Conservation (phyloP, 2,113 vertebrate species). For the Leptobrachium leishanense region DNA sequence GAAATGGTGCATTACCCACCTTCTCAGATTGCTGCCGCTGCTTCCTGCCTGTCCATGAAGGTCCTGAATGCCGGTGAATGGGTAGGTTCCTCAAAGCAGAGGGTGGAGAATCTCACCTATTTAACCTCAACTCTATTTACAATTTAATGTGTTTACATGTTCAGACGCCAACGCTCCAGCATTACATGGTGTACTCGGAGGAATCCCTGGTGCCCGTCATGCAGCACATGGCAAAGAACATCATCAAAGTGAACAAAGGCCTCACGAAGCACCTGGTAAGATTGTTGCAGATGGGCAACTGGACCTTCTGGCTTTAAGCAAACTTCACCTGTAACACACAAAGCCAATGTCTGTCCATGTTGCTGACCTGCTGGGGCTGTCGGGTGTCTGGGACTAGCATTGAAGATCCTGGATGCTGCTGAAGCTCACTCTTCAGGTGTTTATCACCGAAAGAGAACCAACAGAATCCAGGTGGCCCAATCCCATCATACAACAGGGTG, state of each 20-base stretch:
- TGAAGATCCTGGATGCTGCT: too few species aligned
- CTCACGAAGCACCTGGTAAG: slow-evolving; percentile 74
- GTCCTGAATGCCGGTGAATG: slow-evolving; percentile 71
- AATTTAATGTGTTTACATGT: background rate
- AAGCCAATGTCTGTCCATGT: too few species aligned
- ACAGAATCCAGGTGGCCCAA: too few species aligned
- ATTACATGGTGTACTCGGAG: slow-evolving; percentile 72
- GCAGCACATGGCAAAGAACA: slow-evolving; percentile 82
- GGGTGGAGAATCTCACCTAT: too few species aligned
- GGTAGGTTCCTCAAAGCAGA: slow-evolving; percentile 64
- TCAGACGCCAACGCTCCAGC: slow-evolving; percentile 68
- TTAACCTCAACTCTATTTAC: too few species aligned
- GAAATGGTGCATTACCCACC: slow-evolving; percentile 82
- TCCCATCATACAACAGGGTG: too few species aligned
- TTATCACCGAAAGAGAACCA: too few species aligned
- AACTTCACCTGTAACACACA: too few species aligned
- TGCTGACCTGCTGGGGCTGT: too few species aligned
- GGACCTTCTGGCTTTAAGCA: too few species aligned
- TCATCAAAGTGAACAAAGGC: slow-evolving; percentile 71
- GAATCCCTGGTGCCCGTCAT: slow-evolving; percentile 71
- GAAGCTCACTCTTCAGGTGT: too few species aligned
- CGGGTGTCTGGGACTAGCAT: too few species aligned
- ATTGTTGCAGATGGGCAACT: background rate
- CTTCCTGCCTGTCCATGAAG: slow-evolving; percentile 78
- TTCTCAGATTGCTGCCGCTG: slow-evolving; percentile 76